These are phyloP conservation scores for Hymenochirus boettgeri DNA, from an alignment of 2,113 vertebrate species.

Conservation along the genomic window DNA sequence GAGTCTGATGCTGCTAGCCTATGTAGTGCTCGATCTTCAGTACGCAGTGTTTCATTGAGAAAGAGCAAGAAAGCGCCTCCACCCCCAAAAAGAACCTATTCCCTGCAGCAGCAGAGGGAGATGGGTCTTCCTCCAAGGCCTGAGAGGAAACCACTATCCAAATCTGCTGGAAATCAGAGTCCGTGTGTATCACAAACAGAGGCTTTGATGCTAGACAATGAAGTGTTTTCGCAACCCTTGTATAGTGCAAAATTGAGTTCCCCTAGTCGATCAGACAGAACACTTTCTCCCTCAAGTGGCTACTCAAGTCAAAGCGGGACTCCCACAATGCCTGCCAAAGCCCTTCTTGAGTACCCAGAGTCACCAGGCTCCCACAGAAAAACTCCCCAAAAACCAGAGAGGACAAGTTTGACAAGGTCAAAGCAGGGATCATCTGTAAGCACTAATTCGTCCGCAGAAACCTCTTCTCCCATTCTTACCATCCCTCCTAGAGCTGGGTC, in stretches of 20 bases:
- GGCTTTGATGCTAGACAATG: slow-evolving; percentile 48
- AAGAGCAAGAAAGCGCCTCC: slow-evolving; percentile 81
- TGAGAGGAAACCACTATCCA: slow-evolving; percentile 47
- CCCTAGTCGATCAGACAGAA: slow-evolving; percentile 72
- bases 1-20: slow-evolving; percentile 57
- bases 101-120: slow-evolving; percentile 70
- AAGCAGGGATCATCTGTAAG: slow-evolving; percentile 76
- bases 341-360: slow-evolving; percentile 55
- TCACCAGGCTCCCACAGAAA: slow-evolving; percentile 68
- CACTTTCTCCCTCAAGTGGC: slow-evolving; percentile 93
- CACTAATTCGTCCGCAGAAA: slow-evolving; percentile 73
- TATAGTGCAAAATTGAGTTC: slow-evolving; percentile 55
- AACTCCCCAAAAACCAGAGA: slow-evolving; percentile 77
- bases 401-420: slow-evolving; percentile 68
- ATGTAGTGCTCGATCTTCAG: slow-evolving; percentile 61
- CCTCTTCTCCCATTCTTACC: slow-evolving; percentile 7
- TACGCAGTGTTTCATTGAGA: slow-evolving; percentile 76
- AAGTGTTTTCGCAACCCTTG: slow-evolving; percentile 47
- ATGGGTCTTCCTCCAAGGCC: slow-evolving; percentile 64
- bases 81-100: slow-evolving; percentile 81
- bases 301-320: slow-evolving; percentile 96
- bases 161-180: neutral
- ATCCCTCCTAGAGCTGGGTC: slow-evolving; percentile 20
- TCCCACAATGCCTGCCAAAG: slow-evolving; percentile 79
- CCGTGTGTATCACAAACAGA: slow-evolving; percentile 35